Evolutionary conservation across 2,113 vertebrate genomes (phyloP), one percentile per base, ranked within the genome.

Genomic region (Taurulus bubalis): DNA sequence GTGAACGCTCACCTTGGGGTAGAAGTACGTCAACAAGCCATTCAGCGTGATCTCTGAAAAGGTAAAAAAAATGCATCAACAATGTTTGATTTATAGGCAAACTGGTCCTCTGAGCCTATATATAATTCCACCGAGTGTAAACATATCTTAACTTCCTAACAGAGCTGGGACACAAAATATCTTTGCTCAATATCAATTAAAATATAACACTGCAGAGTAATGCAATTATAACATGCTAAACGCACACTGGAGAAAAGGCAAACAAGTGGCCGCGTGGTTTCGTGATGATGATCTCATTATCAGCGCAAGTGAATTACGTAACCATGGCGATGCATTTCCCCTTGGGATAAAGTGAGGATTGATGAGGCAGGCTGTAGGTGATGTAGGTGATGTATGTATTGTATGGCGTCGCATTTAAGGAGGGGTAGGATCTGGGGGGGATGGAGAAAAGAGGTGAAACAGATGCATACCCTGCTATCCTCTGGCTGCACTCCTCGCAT

Each of bases 11-110:
- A 99, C 98, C 98, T 98, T 99, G 98, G 30, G 98, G 98, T 55
- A 99, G 94, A 77, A 99, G 97, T 74, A 99, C 98, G 92, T 99
- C 98, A 92, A 99, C 96, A 88, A 99, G 92, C 98, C 98, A 99
- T 94, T 99, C 97, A 77, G 97, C 95, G 71, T 99, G 97, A 87
- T 99, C 98, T 92, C 98, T 99, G 86, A 22, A 92, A 93, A 90
- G 51, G 72, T 80, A 53, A 86, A 75, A 78, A 72, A 60, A 80
- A 89, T 40, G 18, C 56, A 51, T 53, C 40, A 87, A 83, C 26
- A 70, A 58, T 16, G 26, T 9, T 28, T 74, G 14, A 78, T 72
- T 58, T 45, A 75, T 11, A 1, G 26, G 45, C 36, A 71, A 75
- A 65, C 32, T 62, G 47, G 45, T 62, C 20, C 34, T 36, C 28